Conservation (phyloP, 1,140 invertebrate genomes). For the Probaryconus sp. region DNA sequence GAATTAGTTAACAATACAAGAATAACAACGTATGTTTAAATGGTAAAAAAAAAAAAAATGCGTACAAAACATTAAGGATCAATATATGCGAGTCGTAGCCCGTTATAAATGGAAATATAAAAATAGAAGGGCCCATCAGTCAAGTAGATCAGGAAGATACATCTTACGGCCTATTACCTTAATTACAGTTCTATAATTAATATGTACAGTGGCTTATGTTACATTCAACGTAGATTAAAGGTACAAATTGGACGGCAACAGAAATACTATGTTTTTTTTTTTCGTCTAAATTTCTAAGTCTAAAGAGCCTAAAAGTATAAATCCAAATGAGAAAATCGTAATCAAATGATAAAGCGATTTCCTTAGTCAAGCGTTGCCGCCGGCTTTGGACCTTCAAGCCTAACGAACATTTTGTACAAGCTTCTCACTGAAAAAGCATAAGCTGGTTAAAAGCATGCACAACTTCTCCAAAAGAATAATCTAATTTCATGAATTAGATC, state of each 20-base stretch:
- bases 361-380: not conserved
- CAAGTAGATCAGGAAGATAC: constrained; percentile 54
- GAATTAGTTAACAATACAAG: constrained; percentile 70
- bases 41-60: constrained; percentile 63
- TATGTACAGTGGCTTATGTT: constrained; percentile 75
- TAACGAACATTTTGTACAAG: constrained; percentile 55
- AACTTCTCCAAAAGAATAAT: constrained; percentile 12
- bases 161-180: constrained; percentile 53
- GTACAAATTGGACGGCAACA: constrained; percentile 19
- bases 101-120: constrained; percentile 30
- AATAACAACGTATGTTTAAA: constrained; percentile 65
- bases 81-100: constrained; percentile 41
- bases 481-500: constrained; percentile 9
- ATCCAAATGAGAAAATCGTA: too few species aligned
- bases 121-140: constrained; percentile 64
- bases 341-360: too few species aligned
- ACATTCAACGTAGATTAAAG: constrained; percentile 60
- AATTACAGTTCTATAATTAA: constrained; percentile 66
- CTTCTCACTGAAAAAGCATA: constrained; percentile 39
- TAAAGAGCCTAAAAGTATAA: not conserved
- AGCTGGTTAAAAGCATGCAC: constrained; percentile 26
- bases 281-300: constrained; percentile 10
- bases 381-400: constrained; percentile 11
- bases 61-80: constrained; percentile 44
- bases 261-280: constrained; percentile 2